Evolutionary conservation across 2,888 invertebrate genomes (phyloP).

Genomic region (Diploptera punctata): DNA sequence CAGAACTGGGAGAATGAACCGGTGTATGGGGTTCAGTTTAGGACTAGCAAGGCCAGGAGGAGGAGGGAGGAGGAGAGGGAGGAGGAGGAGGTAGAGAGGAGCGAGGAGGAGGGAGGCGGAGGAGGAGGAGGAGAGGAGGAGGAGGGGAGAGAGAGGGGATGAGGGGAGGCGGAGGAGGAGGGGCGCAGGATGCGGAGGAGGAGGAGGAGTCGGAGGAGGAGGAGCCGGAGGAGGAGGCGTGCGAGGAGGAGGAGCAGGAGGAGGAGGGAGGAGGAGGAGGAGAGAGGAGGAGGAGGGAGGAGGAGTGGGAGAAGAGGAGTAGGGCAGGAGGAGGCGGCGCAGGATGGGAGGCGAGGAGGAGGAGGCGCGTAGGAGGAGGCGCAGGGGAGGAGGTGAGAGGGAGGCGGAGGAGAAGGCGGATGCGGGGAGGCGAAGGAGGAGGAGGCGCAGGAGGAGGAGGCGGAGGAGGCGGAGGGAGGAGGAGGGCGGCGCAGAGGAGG

Average conservation of each 20-base stretch:
- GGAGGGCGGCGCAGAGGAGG: background rate
- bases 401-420: background rate
- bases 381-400: background rate
- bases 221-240: background rate
- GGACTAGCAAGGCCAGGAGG: background rate
- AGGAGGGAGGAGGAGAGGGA: background rate
- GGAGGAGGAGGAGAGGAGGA: background rate
- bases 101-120: background rate
- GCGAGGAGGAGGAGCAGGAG: background rate
- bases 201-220: too few species aligned
- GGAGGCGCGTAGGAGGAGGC: background rate
- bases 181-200: background rate
- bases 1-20: too few species aligned
- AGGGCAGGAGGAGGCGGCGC: background rate
- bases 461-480: background rate
- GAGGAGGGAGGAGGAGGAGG: background rate
- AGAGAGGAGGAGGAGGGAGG: background rate
- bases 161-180: background rate
- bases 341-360: background rate
- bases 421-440: background rate
- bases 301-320: background rate
- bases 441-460: background rate
- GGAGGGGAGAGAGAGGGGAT: background rate
- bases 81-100: background rate
- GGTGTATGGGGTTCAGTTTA: too few species aligned